Conservation (phyloP, 2,113 vertebrate genomes). For the Cynopterus brachyotis region DNA sequence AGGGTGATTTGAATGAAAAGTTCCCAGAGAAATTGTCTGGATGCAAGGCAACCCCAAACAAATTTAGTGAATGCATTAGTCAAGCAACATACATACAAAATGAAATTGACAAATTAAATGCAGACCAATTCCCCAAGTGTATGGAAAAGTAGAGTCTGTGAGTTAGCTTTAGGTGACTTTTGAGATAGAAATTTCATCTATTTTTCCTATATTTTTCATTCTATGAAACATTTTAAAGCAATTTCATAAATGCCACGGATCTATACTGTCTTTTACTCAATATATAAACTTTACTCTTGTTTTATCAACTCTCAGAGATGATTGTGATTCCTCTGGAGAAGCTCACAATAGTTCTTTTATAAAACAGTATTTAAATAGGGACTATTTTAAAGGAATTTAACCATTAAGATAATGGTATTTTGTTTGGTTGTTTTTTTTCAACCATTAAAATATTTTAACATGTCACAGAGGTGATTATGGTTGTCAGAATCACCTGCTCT, state of each 20-base stretch:
- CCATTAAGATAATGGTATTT: background rate
- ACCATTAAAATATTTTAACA: background rate
- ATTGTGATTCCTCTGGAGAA: background rate
- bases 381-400: background rate
- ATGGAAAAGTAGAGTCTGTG: constrained; percentile 35
- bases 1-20: constrained; percentile 39
- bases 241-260: background rate
- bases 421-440: no score
- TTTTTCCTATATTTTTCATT: background rate
- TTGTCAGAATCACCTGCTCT: background rate
- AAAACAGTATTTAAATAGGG: background rate
- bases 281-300: background rate
- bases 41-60: constrained; percentile 59
- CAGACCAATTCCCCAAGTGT: constrained; percentile 1
- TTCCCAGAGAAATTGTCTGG: constrained; percentile 61
- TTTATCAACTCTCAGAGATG: background rate
- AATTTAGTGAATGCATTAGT: constrained; percentile 59
- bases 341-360: background rate
- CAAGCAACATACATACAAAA: constrained; percentile 57
- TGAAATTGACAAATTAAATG: constrained; percentile 65
- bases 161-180: constrained; percentile 34
- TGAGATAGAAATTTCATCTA: background rate
- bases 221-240: constrained; percentile 41
- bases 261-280: background rate
- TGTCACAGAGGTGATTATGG: background rate